Evolutionary conservation across 2,888 invertebrate genomes (phyloP), one percentile per base, ranked within the genome.

Genomic region (Standfussiana lucernea): DNA sequence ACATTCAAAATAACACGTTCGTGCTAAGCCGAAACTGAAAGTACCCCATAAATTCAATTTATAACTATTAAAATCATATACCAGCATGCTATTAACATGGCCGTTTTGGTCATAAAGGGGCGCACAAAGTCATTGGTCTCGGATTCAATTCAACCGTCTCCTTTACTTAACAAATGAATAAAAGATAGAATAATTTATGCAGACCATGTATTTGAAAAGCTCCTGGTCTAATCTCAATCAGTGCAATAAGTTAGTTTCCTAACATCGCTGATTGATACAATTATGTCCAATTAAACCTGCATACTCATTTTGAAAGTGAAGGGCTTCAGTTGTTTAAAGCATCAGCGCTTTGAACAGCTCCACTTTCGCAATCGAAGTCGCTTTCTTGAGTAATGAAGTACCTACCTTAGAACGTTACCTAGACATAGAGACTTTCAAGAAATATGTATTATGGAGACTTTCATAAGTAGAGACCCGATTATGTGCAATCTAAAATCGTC

Each of bases 31-130:
- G 8, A 71, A 64, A 62, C 68, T 71, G 50, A 79, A 84, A 82
- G 69, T 66, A 72, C 40, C 61, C n/a, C 71, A 75, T 85, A 82
- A 75, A 79, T 71, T 68, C 67, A 78, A 73, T 72, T 79, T 73
- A 64, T 61, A 69, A 75, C 82, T 72, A 72, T 75, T 75, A 69
- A 72, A 79, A 75, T 77, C 50, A 66, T 56, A 82, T 70, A 82
- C 73, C 82, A 40, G 62, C 61, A 69, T 68, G 59, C 65, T 74
- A 85, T 85, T 74, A 85, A 66, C 61, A 69, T 71, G 35, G 21
- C 28, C 37, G 1, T 66, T 72, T 24, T 15, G 42, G 71, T 77
- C 53, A 45, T 65, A 53, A 66, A 80, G 45, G 82, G 81, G 47
- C 56, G 56, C 64, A 59, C n/a, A 59, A 68, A 72, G 64, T 79